Percentiles rank a stretch among this genome's conserved stretches.
Conservation (phyloP, 2,797 vertebrate species). For the Lemur catta region DNA sequence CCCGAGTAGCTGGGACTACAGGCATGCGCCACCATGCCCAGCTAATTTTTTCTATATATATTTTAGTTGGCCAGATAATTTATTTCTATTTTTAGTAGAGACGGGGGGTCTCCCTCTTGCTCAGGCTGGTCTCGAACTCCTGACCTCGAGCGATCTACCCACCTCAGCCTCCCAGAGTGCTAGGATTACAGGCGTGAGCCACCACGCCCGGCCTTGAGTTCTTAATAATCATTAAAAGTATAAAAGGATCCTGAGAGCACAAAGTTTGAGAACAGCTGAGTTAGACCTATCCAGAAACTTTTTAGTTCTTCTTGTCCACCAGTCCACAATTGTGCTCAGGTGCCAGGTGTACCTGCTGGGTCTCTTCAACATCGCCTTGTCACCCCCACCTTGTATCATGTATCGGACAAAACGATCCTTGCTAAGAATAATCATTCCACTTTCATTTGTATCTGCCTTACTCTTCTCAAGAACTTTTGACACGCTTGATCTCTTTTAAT, state of each 20-base stretch:
- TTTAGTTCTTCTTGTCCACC: too few species aligned
- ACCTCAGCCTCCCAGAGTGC: too few species aligned
- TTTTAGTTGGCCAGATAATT: too few species aligned
- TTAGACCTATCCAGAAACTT: neutral
- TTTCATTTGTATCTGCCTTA: neutral
- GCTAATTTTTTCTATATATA: too few species aligned
- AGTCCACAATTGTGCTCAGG: accelerated
- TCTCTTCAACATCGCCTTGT: neutral
- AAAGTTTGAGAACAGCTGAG: neutral
- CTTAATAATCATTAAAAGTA: neutral
- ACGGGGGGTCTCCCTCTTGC: too few species aligned
- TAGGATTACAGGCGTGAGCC: too few species aligned
- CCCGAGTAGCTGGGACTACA: too few species aligned
- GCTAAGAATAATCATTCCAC: neutral
- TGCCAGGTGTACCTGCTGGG: accelerated
- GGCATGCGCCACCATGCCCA: too few species aligned
- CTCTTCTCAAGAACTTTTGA: neutral
- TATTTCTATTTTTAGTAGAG: too few species aligned
- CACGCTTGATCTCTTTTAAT: neutral
- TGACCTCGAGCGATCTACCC: too few species aligned
- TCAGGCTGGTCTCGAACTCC: too few species aligned
- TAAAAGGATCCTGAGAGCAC: neutral
- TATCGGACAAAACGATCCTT: neutral
- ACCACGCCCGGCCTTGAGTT: too few species aligned
- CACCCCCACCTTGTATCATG: neutral